Base-by-base conservation (phyloP, 2,888 invertebrate species). In the Pteria penguin region DNA sequence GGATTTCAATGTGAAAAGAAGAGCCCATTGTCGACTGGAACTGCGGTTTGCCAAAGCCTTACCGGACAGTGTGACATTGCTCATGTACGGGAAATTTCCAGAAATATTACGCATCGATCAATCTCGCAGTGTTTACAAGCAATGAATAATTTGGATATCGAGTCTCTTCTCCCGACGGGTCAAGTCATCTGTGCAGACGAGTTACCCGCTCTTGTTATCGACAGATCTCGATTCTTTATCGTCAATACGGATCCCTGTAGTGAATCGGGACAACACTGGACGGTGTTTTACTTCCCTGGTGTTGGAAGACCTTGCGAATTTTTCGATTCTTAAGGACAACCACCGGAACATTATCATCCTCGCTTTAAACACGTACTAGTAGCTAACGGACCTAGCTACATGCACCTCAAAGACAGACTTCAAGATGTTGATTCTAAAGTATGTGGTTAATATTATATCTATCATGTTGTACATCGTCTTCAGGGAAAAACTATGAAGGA, bases 71-170 rank as follows among this genome's bases (percentile, higher is more conserved):
- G 66, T 70, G 11, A 78, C 75, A 4, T 29, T 80, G 69, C 45
- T 80, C 1, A 71, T 80, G 72, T 78, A 80, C 65, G 76, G 68
- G 2, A 73, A 26, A 4, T 80, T 75, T 61, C 78, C 78, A 3
- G 33, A 58, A 18, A n/a, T 70, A n/a, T 22, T 68, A 26, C 68
- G 55, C 68, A 14, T 68, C 22, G 68, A 68, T 33, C 68, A 68
- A 68, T 68, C 68, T 22, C 24, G 68, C 32, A 31, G 58, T 5
- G 68, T 68, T 18, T 32, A 57, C 14, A 54, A 55, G 33, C 58
- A 31, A 68, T 68, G 68, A 66, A 66, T 54, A 66, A 66, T n/a
- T 1, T 18, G 4, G 52, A 66, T 54, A 2, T 67, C 11, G 27
- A 52, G 45, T 45, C 45, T 45, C 18, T 14, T 45, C 45, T 45